Conservation (phyloP, 1,140 invertebrate genomes). For the Drosophila parvula region DNA sequence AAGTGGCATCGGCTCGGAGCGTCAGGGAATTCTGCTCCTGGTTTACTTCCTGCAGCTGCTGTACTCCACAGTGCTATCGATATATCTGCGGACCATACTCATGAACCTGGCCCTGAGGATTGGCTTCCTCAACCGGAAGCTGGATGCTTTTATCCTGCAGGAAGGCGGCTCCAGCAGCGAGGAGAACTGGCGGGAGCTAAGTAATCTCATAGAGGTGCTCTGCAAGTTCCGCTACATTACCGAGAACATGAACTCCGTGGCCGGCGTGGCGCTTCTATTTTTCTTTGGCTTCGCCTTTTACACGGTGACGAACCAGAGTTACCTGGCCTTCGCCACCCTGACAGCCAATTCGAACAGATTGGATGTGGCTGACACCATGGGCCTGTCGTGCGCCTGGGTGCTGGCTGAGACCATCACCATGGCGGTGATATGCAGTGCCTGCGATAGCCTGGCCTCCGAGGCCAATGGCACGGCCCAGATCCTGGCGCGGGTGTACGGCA, state of each 20-base stretch:
- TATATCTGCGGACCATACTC: slow-evolving; percentile 58
- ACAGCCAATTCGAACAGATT: slow-evolving; percentile 20
- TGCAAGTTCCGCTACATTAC: slow-evolving; percentile 74
- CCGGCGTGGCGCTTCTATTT: slow-evolving; percentile 60
- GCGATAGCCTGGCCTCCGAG: slow-evolving; percentile 68
- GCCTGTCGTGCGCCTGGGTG: slow-evolving; percentile 66
- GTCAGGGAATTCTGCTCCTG: slow-evolving; percentile 39
- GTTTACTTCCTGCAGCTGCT: slow-evolving; percentile 64
- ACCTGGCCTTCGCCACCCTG: slow-evolving; percentile 65
- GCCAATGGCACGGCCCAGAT: slow-evolving; percentile 75
- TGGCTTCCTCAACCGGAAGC: slow-evolving; percentile 50
- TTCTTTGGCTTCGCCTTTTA: slow-evolving; percentile 74
- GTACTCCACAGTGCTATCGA: slow-evolving; percentile 59
- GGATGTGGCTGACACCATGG: slow-evolving; percentile 56
- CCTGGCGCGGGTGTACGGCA: slow-evolving; percentile 72
- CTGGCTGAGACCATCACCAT: slow-evolving; percentile 62
- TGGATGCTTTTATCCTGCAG: slow-evolving; percentile 50
- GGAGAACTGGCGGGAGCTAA: slow-evolving; percentile 64
- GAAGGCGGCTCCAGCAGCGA: slow-evolving; percentile 21
- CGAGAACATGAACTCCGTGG: slow-evolving; percentile 65
- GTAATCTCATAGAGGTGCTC: slow-evolving; percentile 67
- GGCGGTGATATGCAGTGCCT: slow-evolving; percentile 64
- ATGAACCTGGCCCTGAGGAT: slow-evolving; percentile 53
- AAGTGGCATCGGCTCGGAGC: slow-evolving; percentile 34
- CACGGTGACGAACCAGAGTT: slow-evolving; percentile 73